Base-by-base conservation (phyloP, 1,140 invertebrate species). In the Orius insidiosus region DNA sequence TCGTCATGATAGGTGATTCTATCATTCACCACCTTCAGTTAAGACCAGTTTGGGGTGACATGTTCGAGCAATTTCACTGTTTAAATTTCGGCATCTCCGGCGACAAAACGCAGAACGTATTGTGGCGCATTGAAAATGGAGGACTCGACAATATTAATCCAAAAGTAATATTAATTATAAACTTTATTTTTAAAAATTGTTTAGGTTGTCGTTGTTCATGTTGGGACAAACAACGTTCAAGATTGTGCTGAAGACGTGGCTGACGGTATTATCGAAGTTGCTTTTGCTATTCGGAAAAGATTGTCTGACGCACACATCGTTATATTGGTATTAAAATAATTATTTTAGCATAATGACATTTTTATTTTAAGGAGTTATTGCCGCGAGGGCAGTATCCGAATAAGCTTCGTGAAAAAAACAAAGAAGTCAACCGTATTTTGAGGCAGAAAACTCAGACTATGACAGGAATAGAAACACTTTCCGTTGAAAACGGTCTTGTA, bases 1-100 rank as follows among this genome's bases (percentile, higher is more conserved):
- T 93, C n/a, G 69, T 92, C 45, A 85, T 90, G 57, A 72, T 92
- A 37, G 87, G 87, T 5, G 87, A 92, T 65, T 88, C 83, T 36
- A 71, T 88, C 42, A 68, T 90, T 48, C 74, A 80, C 61, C 75
- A 80, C 30, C 62, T 90, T 53, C 72, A 75, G 57, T 76, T 80
- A 55, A 78, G 78, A 30, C 76, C 84, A 66, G 70, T 85, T 13
- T 92, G 85, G 85, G 77, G 79, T 55, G 74, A 83, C 55, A 73
- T 80, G 63, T 89, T 47, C 49, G 50, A 53, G 44, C 53, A 54
- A 19, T 42, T 55, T 56, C 86, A 90, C 63, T 81, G 78, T 58
- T 69, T 90, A 49, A 90, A 90, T 63, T 90, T 92, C 67, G 85
- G 86, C 52, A 86, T 93, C 58, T 78, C 83, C 49, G 80, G 76